Base-by-base conservation (phyloP, 2,113 vertebrate genomes). In the Argyrosomus japonicus region DNA sequence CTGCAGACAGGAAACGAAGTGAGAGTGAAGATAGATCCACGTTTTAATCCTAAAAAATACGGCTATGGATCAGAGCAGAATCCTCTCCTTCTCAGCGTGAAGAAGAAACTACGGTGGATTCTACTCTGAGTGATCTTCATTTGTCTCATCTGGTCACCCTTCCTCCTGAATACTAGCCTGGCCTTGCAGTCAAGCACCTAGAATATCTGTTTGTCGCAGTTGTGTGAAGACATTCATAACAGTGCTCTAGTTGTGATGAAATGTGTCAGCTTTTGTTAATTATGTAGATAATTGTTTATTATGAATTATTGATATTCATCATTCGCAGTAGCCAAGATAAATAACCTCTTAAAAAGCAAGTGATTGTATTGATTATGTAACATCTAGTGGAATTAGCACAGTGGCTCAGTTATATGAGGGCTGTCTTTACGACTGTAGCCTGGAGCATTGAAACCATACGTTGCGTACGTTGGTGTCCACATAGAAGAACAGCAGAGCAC, bases 281-380 rank as follows among this genome's bases (percentile, higher is more conserved):
- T 45, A 45, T 13, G 43, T 45, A 45, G 43, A 45, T 50, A 8
- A 36, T 45, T 48, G n/a, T 61, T 69, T 17, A 48, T 12, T 21
- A 64, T 60, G 54, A 56, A 11, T 29, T 23, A 72, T 29, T 68
- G 29, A 65, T 74, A 21, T 69, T 69, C 36, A 40, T 63, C 32
- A 45, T 36, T 61, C 21, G 15, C 51, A 19, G 73, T 14, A 65
- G 63, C 21, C 47, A 17, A 67, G 43, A 76, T 18, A 2, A 51
- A 63, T 40, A 10, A 32, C 58, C 3, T 9, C 8, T 19, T 61
- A 32, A 32, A 17, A 32, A 32, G 29, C 58, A 32, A 54, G 54
- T 19, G 36, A 73, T 32, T 32, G 6, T 67, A 73, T 83, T 78
- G 69, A 81, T 81, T 81, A 56, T 63, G 36, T 81, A 67, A 51